Evolutionary conservation across 1,140 invertebrate species (phyloP).

Genomic region (Heterodera schachtii): DNA sequence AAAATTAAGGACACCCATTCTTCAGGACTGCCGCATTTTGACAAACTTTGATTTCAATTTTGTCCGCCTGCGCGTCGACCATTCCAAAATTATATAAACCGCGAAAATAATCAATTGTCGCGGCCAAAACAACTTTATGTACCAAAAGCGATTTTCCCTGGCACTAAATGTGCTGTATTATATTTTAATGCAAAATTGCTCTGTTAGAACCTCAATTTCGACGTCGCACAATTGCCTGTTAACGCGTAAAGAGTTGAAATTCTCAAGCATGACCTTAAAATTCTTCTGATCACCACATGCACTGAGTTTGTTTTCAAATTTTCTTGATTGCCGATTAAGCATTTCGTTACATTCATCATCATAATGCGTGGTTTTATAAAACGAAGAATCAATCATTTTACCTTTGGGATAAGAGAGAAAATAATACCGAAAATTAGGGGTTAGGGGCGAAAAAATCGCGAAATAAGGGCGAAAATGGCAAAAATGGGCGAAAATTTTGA

Average conservation of each 20-base stretch:
- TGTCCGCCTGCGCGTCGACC: conserved; percentile 5
- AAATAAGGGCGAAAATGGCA: too few relatives aligned
- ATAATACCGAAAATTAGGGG: too few relatives aligned
- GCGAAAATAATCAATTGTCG: conserved; percentile 29
- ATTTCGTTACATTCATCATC: background rate
- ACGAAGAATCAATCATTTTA: background rate
- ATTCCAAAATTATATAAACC: conserved; percentile 27
- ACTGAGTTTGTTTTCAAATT: background rate
- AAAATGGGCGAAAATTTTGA: too few relatives aligned
- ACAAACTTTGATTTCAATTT: conserved; percentile 17
- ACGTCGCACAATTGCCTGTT: conserved; percentile 27
- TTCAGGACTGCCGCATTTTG: too few relatives aligned
- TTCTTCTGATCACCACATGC: background rate
- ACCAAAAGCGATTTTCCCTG: conserved; percentile 9
- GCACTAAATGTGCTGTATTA: conserved; percentile 16
- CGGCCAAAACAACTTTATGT: conserved; percentile 26
- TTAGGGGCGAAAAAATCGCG: too few relatives aligned
- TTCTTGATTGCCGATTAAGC: background rate
- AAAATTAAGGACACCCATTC: too few relatives aligned
- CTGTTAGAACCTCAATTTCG: conserved; percentile 28
- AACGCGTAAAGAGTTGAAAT: conserved; percentile 18
- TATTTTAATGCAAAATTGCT: background rate
- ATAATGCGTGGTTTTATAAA: background rate
- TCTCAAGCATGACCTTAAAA: conserved; percentile 18
- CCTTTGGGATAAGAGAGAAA: too few relatives aligned